Evolutionary conservation across 2,888 invertebrate species (phyloP), one percentile per base, ranked within the genome.

Genomic region (Pelosia muscerda): DNA sequence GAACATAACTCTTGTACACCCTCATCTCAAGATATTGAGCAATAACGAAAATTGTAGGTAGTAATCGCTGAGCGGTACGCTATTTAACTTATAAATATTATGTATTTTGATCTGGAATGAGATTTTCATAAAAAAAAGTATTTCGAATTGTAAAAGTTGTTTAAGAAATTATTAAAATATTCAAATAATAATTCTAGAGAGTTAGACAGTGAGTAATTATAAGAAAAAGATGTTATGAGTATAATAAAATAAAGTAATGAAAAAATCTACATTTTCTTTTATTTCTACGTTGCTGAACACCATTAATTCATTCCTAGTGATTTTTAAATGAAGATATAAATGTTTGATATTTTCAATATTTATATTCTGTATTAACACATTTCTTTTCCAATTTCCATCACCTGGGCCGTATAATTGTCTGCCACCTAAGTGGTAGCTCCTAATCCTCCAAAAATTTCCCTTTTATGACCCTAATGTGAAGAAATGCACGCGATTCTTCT

Each of bases 181-280:
- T 93, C 93, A 91, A 93, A 92, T 92, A 92, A 93, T 90, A 91
- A 92, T 89, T 92, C 90, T 94, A 94, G 94, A 87, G 85, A 92
- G 91, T 90, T 94, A 94, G 94, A 84, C 90, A 88, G 91, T 91
- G 93, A 93, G 89, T 94, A 92, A 90, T 84, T 89, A 80, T 92
- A 93, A 93, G 93, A 85, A 83, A 88, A 90, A 89, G 89, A 94
- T 95, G 94, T 95, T 95, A 94, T 88, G 92, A 95, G 88, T 94
- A 94, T 93, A 93, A 93, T 93, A 86, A 92, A 94, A 90, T 93
- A 92, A 93, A 92, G 84, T 26, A 63, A 63, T 63, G 19, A 62
- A 63, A 67, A 59, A 56, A 57, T 31, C 28, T 57, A 9, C 2
- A 49, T n/a, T 42, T n/a, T 49, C n/a, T 49, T 49, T 49, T 2